Evolutionary conservation across 2,888 invertebrate genomes (phyloP).

Genomic region (Xylophagus ater): DNA sequence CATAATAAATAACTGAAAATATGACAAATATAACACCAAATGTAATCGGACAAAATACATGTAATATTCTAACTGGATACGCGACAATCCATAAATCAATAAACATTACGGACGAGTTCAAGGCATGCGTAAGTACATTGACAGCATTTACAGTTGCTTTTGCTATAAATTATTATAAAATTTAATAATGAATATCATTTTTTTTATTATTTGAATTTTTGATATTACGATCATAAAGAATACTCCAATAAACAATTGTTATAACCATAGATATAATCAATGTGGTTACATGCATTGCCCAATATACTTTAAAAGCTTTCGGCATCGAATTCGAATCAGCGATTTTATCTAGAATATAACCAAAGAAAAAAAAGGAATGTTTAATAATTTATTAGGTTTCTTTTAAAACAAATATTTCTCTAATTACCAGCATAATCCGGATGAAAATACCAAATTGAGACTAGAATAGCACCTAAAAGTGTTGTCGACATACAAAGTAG

Average conservation of each 20-base stretch:
- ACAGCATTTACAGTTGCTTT: constrained; percentile 51
- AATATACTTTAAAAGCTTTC: constrained; percentile 47
- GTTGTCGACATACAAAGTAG: constrained; percentile 35
- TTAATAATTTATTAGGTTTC: neutral
- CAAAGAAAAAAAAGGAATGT: neutral
- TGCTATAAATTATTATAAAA: constrained; percentile 33
- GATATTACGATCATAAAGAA: constrained; percentile 30
- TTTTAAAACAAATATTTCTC: neutral
- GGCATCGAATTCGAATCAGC: constrained; percentile 29
- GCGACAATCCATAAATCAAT: constrained; percentile 58
- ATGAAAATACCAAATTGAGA: constrained; percentile 35
- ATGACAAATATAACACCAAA: constrained; percentile 46
- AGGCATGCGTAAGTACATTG: constrained; percentile 62
- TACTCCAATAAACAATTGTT: constrained; percentile 61
- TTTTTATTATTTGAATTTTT: neutral
- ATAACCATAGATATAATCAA: constrained; percentile 57
- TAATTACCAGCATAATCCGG: constrained; percentile 34
- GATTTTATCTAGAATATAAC: constrained; percentile 27
- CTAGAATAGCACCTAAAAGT: constrained; percentile 31
- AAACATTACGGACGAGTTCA: constrained; percentile 63
- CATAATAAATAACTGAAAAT: constrained; percentile 50
- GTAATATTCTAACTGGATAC: constrained; percentile 58
- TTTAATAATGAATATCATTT: neutral
- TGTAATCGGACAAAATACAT: constrained; percentile 50
- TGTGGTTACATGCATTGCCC: constrained; percentile 57